Evolutionary conservation across 2,888 invertebrate genomes (phyloP).

Genomic region (Torymus auratus): DNA sequence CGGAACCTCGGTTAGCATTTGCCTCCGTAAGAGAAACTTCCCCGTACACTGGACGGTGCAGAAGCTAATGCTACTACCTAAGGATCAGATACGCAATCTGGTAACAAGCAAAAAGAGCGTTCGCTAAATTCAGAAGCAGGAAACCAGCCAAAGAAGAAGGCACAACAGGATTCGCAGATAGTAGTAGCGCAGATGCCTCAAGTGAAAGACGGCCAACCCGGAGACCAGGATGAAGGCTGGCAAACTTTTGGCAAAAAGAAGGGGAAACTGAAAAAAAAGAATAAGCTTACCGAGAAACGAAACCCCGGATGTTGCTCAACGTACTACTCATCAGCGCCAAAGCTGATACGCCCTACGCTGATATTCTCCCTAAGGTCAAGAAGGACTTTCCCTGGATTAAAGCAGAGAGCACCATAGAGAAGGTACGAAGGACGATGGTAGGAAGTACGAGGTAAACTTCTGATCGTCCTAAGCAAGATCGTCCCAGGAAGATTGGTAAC

Average conservation of each 20-base stretch:
- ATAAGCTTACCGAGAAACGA: background rate
- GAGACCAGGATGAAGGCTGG: background rate
- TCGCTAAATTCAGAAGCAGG: background rate
- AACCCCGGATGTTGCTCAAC: background rate
- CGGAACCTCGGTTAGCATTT: no score
- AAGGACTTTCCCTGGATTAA: background rate
- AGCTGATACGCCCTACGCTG: background rate
- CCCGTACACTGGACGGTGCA: no score
- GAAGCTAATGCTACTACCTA: no score
- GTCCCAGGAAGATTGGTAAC: background rate
- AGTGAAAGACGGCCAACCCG: background rate
- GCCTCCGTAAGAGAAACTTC: no score
- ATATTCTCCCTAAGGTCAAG: background rate
- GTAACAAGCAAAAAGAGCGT: background rate
- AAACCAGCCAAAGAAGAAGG: background rate
- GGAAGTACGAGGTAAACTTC: background rate
- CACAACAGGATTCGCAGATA: background rate
- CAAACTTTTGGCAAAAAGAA: background rate
- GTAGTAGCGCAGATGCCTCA: background rate
- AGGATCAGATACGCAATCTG: no score
- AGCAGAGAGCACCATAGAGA: background rate
- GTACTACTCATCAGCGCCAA: background rate
- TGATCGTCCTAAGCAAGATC: constrained; percentile 2
- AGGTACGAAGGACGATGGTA: constrained; percentile 9
- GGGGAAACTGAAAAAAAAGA: background rate